phyloP scores from a whole-genome alignment of 2,888 invertebrate species.

The Oxytorus armatus region DNA sequence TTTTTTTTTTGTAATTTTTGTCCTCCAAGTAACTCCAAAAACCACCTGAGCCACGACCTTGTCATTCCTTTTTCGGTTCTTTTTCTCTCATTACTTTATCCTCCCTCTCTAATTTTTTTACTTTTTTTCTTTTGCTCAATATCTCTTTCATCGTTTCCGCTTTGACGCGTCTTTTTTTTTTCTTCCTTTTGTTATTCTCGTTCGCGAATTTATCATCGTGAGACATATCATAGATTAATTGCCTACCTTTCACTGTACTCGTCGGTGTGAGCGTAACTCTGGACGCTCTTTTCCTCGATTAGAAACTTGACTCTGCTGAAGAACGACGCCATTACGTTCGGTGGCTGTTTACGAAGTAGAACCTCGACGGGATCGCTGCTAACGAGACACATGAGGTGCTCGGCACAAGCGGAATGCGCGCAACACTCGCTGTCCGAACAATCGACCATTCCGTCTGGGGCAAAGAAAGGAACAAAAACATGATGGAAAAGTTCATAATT shows the following conservation, averaged over 20 bases:
- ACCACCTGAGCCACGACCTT: constrained; percentile 63
- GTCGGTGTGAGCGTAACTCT: constrained; percentile 98
- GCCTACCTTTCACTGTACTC: constrained; percentile 99
- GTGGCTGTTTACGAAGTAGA: constrained; percentile 97
- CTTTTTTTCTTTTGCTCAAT: constrained; percentile 26
- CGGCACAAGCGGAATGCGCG: constrained; percentile 93
- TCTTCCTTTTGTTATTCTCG: constrained; percentile 6
- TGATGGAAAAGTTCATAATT: constrained; percentile 9
- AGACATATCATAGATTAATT: constrained; percentile 1
- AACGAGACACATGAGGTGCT: constrained; percentile 97
- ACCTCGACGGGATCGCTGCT: constrained; percentile 99
- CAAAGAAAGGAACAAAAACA: constrained; percentile 42
- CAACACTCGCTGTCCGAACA: constrained; percentile 99
- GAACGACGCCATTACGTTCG: constrained; percentile 98
- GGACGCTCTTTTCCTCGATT: constrained; percentile 99
- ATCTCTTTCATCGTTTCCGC: constrained; percentile 59
- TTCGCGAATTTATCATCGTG: constrained; percentile 49
- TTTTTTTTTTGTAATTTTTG: constrained; percentile 25
- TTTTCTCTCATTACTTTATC: constrained; percentile 34
- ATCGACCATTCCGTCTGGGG: constrained; percentile 98
- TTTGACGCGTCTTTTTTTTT: constrained; percentile 30
- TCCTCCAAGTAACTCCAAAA: constrained; percentile 56
- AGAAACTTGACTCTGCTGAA: constrained; percentile 99
- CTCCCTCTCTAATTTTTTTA: constrained; percentile 46
- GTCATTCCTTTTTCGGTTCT: constrained; percentile 63